phyloP scores from a whole-genome alignment of 2,113 vertebrate genomes.

The Syrrhaptes paradoxus region DNA sequence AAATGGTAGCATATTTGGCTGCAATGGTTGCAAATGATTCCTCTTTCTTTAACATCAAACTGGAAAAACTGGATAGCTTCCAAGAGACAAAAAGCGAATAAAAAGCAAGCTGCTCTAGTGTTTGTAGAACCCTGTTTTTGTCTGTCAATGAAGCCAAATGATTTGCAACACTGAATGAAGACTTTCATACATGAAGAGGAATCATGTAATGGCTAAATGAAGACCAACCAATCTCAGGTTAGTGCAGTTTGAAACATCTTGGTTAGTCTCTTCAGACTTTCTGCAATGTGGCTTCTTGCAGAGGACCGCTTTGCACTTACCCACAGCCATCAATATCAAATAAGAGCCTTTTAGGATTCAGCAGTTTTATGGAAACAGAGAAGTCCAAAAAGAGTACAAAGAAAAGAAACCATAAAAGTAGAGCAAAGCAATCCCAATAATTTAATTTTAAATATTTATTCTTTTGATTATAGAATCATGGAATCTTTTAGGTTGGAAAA shows the following conservation, averaged over 20 bases:
- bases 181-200: background rate
- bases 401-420: background rate
- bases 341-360: background rate
- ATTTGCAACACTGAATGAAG: background rate
- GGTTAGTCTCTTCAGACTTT: background rate
- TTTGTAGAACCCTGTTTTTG: background rate
- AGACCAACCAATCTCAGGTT: background rate
- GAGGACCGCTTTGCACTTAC: background rate
- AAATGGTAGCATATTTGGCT: background rate
- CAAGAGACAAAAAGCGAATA: background rate
- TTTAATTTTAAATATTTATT: background rate
- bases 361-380: background rate
- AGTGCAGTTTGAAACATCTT: background rate
- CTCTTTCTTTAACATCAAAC: background rate
- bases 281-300: background rate
- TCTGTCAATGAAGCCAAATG: background rate
- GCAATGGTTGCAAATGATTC: background rate
- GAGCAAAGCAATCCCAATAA: background rate
- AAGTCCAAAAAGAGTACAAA: background rate
- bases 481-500: too few relatives aligned
- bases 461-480: background rate
- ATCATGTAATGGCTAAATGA: background rate
- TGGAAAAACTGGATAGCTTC: background rate
- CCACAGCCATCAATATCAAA: background rate
- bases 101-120: background rate